phyloP scores from a whole-genome alignment of 2,113 vertebrate genomes.

The Ovis aries region ARS-UI_Ramb_v3.0 NC_056057.1:18268001-18268500 shows the following conservation, averaged over 20 bases:
- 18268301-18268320: constrained; percentile 5
- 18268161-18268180: not conserved
- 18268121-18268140: not conserved
- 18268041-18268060: not conserved
- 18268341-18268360: constrained; percentile 29
- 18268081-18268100: not conserved
- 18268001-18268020: not conserved
- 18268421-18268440: constrained; percentile 80
- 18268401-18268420: constrained; percentile 79
- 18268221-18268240: not conserved
- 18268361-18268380: constrained; percentile 59
- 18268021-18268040: not conserved
- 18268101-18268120: not conserved
- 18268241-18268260: not conserved
- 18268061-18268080: not conserved
- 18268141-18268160: not conserved
- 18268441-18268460: constrained; percentile 81
- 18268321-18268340: constrained; percentile 30
- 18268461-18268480: constrained; percentile 76
- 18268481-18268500: constrained; percentile 43
- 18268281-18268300: constrained; percentile 22
- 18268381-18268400: constrained; percentile 66
- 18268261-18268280: not conserved
- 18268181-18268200: not conserved
- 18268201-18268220: not conserved